These are phyloP conservation scores for Oreochromis mossambicus DNA, from an alignment of 2,797 vertebrate genomes.

Conservation along the genomic window DNA sequence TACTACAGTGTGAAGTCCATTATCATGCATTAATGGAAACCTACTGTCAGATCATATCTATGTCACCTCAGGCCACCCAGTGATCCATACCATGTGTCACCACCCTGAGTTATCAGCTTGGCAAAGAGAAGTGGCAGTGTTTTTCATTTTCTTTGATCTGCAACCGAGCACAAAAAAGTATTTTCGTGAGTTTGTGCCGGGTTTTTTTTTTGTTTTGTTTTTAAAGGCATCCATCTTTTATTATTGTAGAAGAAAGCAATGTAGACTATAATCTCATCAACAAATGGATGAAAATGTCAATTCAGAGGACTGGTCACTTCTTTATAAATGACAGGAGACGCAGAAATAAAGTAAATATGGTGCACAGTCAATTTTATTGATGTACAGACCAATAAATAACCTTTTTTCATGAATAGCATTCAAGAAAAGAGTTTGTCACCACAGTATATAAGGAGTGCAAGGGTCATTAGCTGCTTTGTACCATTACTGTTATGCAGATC, in stretches of 20 bases:
- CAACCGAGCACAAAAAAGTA: not conserved
- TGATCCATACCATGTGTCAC: conserved; percentile 41
- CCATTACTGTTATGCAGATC: conserved; percentile 16
- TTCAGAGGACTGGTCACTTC: not conserved
- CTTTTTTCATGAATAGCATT: conserved; percentile 47
- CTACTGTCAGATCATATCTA: conserved; percentile 61
- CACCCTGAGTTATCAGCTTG: conserved; percentile 26
- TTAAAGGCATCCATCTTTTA: not conserved
- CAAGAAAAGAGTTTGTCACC: conserved; percentile 52
- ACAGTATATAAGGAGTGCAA: conserved; percentile 56
- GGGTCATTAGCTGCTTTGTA: conserved; percentile 50
- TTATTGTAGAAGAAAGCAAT: not conserved
- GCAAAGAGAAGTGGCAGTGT: conserved; percentile 24
- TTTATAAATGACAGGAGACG: conserved; percentile 5
- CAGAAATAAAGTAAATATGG: conserved; percentile 50
- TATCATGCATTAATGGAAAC: conserved; percentile 59
- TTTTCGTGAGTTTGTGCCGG: not conserved
- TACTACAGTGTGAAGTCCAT: conserved; percentile 54
- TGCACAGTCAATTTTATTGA: conserved; percentile 91
- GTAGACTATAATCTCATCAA: not conserved
- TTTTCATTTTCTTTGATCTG: conserved; percentile 32
- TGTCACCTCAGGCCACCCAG: conserved; percentile 49
- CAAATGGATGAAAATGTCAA: not conserved
- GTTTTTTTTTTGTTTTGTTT: not conserved
- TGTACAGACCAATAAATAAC: conserved; percentile 78